phyloP scores from a whole-genome alignment of 2,113 vertebrate species.

The Ophthalmolycus amberensis region DNA sequence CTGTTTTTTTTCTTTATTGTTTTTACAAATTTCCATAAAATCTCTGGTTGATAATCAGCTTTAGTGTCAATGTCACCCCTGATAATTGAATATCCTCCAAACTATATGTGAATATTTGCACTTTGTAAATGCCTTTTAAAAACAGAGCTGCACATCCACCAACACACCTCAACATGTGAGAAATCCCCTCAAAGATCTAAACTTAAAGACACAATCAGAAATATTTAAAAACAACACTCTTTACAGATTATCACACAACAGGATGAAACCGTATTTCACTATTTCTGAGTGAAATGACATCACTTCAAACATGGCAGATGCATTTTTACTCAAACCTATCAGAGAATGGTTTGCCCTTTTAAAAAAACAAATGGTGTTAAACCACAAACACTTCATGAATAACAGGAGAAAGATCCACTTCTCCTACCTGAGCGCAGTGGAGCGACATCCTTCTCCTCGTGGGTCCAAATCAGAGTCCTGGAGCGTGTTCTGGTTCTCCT shows the following conservation, averaged over 20 bases:
- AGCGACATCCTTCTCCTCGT: rapidly evolving
- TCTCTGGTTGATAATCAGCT: neutral
- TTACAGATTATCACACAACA: neutral
- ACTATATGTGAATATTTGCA: neutral
- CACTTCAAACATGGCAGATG: neutral
- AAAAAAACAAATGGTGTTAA: neutral
- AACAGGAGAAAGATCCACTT: neutral
- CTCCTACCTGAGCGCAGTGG: constrained; percentile 34
- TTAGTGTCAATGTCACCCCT: neutral
- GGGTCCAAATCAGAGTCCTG: neutral
- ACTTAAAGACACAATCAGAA: neutral
- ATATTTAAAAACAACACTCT: neutral
- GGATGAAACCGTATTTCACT: neutral
- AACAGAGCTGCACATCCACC: neutral
- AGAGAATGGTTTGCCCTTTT: neutral
- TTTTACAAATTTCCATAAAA: neutral
- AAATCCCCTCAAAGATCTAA: neutral
- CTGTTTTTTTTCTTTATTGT: neutral
- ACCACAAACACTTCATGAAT: neutral
- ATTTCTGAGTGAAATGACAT: neutral
- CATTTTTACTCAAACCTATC: neutral
- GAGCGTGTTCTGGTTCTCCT: neutral
- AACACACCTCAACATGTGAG: neutral
- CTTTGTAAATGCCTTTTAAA: neutral
- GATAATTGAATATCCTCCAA: neutral